These are phyloP conservation scores for Xylota segnis DNA, from an alignment of 2,888 invertebrate genomes.

Conservation along the genomic window DNA sequence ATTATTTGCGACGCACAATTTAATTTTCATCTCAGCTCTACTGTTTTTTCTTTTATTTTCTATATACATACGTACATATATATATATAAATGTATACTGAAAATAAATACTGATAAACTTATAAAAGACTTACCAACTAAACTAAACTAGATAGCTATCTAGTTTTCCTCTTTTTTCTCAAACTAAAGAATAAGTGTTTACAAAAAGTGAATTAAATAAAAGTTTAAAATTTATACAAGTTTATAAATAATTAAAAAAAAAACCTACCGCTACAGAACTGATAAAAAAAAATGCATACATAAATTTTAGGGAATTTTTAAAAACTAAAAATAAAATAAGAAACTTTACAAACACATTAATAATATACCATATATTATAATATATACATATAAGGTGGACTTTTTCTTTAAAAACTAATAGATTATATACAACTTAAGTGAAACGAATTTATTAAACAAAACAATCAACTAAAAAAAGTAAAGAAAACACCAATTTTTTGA, in stretches of 20 bases:
- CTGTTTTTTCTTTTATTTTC: constrained; percentile 17
- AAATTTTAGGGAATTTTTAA: constrained; percentile 50
- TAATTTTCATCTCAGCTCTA: constrained; percentile 29
- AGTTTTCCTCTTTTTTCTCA: constrained; percentile 18
- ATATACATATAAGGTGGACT: constrained; percentile 20
- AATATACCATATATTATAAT: constrained; percentile 1
- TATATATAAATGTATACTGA: constrained; percentile 4
- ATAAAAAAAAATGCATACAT: background rate
- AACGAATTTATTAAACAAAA: constrained; percentile 59
- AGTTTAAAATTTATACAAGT: background rate
- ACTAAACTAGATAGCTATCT: constrained; percentile 13
- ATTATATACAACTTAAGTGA: constrained; percentile 26
- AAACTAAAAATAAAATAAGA: constrained; percentile 25
- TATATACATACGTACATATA: constrained; percentile 11
- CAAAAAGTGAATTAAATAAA: constrained; percentile 7
- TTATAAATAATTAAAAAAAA: constrained; percentile 5
- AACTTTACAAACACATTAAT: constrained; percentile 8
- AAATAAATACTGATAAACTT: constrained; percentile 28
- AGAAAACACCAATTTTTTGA: constrained; percentile 38
- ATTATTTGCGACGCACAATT: constrained; percentile 71
- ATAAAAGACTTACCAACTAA: constrained; percentile 15
- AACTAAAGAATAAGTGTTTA: constrained; percentile 39
- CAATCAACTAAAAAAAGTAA: constrained; percentile 32
- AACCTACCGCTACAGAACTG: constrained; percentile 26
- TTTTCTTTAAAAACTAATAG: constrained; percentile 22